These are phyloP conservation scores for Melikaiella ostensackeni DNA, from an alignment of 2,888 invertebrate genomes.

Conservation along the genomic window DNA sequence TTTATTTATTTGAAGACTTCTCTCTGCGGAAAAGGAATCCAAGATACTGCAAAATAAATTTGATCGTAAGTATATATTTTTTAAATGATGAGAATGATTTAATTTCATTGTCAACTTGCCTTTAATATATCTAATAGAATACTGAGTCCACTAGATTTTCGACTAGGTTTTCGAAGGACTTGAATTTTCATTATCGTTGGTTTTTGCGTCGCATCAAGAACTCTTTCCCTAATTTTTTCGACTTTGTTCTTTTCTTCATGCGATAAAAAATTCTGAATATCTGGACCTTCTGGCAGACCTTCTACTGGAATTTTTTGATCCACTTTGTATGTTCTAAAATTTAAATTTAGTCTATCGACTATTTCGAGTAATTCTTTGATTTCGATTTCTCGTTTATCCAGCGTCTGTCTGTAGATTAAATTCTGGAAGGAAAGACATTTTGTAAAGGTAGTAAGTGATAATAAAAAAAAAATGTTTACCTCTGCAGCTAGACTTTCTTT, in stretches of 20 bases:
- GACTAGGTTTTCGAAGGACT: constrained; percentile 9
- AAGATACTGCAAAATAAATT: constrained; percentile 17
- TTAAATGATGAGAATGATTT: not conserved
- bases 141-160: not conserved
- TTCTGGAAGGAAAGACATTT: not conserved
- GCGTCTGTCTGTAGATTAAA: not conserved
- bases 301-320: constrained; percentile 7
- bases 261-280: constrained; percentile 10
- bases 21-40: constrained; percentile 8
- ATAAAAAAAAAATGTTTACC: not conserved
- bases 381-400: constrained; percentile 18
- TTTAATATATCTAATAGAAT: constrained; percentile 20
- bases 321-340: constrained; percentile 13
- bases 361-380: constrained; percentile 28
- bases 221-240: constrained; percentile 33
- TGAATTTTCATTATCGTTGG: constrained; percentile 13
- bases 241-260: constrained; percentile 16
- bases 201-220: constrained; percentile 13
- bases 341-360: constrained; percentile 10
- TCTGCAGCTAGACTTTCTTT: not conserved
- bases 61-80: not conserved
- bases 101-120: not conserved
- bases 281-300: constrained; percentile 25
- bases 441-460: not conserved
- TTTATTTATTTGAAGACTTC: not conserved